A percentile compares a stretch with the other conserved stretches of the same genome.
Conservation (phyloP, 2,888 invertebrate genomes). For the Lissonota sp. region DNA sequence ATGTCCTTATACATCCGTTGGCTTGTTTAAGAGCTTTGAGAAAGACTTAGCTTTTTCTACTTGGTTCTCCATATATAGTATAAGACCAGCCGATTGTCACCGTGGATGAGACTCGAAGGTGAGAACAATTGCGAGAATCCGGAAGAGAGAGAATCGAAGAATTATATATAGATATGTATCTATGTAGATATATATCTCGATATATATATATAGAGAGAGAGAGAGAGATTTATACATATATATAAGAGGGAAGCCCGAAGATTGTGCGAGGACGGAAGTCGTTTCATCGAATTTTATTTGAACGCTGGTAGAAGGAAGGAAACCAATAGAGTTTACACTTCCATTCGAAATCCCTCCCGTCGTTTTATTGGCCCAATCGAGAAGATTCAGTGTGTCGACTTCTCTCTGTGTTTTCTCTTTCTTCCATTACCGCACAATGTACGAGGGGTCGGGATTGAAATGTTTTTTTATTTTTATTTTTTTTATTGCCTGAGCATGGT, state of each 20-base stretch:
- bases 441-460: background rate
- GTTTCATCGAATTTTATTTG: constrained; percentile 65
- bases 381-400: constrained; percentile 28
- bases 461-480: too few relatives aligned
- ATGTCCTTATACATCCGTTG: too few relatives aligned
- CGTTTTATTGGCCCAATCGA: constrained; percentile 46
- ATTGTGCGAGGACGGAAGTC: constrained; percentile 63
- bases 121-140: constrained; percentile 60
- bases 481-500: too few relatives aligned
- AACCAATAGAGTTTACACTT: constrained; percentile 65
- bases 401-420: constrained; percentile 2
- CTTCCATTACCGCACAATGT: constrained; percentile 18
- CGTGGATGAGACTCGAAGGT: constrained; percentile 55
- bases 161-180: background rate
- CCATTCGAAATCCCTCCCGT: constrained; percentile 33
- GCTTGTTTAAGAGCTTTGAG: background rate
- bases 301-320: constrained; percentile 46
- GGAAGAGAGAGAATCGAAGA: constrained; percentile 26
- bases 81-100: constrained; percentile 57
- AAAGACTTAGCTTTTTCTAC: constrained; percentile 30
- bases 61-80: constrained; percentile 29
- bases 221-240: constrained; percentile 6
- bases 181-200: background rate
- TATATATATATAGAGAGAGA: constrained; percentile 1
- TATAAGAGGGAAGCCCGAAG: constrained; percentile 26